phyloP scores from a whole-genome alignment of 2,113 vertebrate genomes.

The Heteronetta atricapilla region DNA sequence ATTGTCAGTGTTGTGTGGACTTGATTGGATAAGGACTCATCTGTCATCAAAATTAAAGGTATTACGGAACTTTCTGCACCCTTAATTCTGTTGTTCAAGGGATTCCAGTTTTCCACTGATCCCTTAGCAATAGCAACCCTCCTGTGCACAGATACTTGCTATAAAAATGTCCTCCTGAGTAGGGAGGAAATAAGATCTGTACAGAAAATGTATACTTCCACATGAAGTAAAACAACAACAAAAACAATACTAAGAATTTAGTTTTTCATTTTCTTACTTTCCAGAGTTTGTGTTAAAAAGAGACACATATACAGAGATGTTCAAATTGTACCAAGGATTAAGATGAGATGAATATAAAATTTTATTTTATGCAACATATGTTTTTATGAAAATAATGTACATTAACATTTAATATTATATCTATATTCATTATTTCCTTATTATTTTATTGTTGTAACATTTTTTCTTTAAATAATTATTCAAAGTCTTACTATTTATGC shows the following conservation, averaged over 20 bases:
- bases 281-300: neutral
- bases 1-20: neutral
- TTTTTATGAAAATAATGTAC: neutral
- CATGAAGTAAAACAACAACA: neutral
- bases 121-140: neutral
- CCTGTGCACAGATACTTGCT: neutral
- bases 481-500: neutral
- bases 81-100: neutral
- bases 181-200: neutral
- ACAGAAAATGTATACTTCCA: neutral
- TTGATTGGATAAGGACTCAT: slow-evolving; percentile 26
- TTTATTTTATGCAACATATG: neutral
- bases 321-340: neutral
- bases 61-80: neutral
- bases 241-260: neutral
- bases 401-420: neutral
- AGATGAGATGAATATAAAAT: neutral
- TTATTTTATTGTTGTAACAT: neutral
- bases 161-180: neutral
- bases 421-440: neutral
- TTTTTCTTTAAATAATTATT: neutral
- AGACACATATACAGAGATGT: neutral
- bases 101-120: neutral
- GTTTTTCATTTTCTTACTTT: neutral
- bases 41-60: neutral